A percentile compares a stretch with the other conserved stretches of the same genome.
phyloP scores from a whole-genome alignment of 2,888 invertebrate species.

The Cheilosia pagana region DNA sequence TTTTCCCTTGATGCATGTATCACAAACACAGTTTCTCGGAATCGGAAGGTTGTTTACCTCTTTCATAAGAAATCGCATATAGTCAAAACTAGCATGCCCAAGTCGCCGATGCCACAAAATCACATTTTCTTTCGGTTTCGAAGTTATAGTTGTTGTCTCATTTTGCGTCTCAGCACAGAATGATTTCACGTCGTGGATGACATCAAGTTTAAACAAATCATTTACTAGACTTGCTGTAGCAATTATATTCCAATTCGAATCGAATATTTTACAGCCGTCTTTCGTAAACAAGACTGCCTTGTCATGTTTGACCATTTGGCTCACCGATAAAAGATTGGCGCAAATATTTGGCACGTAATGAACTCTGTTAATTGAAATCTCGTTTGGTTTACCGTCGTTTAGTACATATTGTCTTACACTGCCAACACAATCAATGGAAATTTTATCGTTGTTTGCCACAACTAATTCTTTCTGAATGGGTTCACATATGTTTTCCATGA shows the following conservation, averaged over 20 bases:
- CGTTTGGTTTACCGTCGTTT: constrained; percentile 26
- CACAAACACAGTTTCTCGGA: constrained; percentile 41
- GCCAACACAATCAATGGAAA: too few species aligned
- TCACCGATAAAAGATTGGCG: constrained; percentile 43
- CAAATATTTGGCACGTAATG: constrained; percentile 25
- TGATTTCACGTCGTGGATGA: not conserved
- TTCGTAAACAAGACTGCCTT: constrained; percentile 54
- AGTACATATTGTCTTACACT: constrained; percentile 9
- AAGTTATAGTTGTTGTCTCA: constrained; percentile 25
- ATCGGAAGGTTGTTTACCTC: constrained; percentile 37
- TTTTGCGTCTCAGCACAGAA: constrained; percentile 23
- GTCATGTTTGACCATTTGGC: constrained; percentile 37
- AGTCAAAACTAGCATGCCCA: constrained; percentile 34
- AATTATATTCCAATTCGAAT: constrained; percentile 38
- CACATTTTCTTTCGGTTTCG: constrained; percentile 43
- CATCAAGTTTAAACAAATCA: constrained; percentile 47
- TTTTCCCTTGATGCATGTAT: constrained; percentile 76
- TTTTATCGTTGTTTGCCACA: constrained; percentile 34
- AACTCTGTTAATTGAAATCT: constrained; percentile 35
- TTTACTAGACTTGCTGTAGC: constrained; percentile 49
- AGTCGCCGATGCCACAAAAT: constrained; percentile 45
- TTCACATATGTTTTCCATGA: constrained; percentile 19
- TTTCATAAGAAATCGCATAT: constrained; percentile 31
- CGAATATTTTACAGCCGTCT: constrained; percentile 48
- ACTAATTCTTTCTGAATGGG: constrained; percentile 32